Evolutionary conservation across 2,797 vertebrate species (phyloP).

Genomic region (Hybognathus amarus): DNA sequence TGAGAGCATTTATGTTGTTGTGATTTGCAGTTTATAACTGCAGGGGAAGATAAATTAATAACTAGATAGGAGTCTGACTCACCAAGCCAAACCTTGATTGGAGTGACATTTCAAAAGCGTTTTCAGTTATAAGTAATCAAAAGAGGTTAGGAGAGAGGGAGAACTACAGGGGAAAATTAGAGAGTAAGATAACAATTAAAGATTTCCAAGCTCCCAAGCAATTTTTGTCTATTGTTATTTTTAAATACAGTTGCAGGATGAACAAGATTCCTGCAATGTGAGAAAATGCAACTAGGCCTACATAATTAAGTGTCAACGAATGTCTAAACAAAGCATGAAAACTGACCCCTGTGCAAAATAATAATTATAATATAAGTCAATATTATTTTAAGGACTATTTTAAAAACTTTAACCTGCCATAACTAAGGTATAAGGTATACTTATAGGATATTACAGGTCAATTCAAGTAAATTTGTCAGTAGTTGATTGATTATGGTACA

Average conservation of each 20-base stretch:
- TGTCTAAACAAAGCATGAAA: neutral
- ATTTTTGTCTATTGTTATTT: neutral
- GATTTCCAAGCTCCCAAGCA: neutral
- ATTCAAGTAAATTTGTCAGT: too few relatives aligned
- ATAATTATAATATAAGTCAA: too few relatives aligned
- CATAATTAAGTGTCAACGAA: neutral
- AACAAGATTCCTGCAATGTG: neutral
- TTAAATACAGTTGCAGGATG: neutral
- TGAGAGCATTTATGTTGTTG: conserved; percentile 71
- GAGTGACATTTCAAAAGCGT: conserved; percentile 47
- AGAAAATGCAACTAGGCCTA: neutral
- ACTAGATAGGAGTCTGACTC: conserved; percentile 53
- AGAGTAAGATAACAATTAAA: conserved; percentile 4
- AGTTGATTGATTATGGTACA: too few relatives aligned
- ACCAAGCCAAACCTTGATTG: conserved; percentile 31
- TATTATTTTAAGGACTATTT: too few relatives aligned
- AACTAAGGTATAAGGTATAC: too few relatives aligned
- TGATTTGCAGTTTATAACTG: conserved; percentile 57
- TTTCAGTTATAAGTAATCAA: conserved; percentile 10
- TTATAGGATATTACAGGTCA: too few relatives aligned
- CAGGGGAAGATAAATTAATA: conserved; percentile 58
- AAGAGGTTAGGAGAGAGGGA: neutral
- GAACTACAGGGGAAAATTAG: neutral
- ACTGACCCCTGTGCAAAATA: neutral
- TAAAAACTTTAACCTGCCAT: too few relatives aligned